Conservation (phyloP, 35 echinoderm and acorn worm species). For the Heliocidaris tuberculata region DNA sequence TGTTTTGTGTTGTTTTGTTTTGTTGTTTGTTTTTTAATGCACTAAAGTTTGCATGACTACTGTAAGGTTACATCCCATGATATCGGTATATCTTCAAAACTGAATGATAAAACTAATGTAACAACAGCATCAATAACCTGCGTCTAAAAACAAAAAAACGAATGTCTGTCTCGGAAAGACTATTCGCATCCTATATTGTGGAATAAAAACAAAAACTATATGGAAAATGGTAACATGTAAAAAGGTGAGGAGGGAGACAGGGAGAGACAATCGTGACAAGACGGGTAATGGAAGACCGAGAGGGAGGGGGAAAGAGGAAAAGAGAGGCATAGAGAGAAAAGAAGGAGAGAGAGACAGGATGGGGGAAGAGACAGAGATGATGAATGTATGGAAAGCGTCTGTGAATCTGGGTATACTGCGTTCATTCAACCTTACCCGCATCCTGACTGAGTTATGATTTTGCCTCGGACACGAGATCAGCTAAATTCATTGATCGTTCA, state of each 20-base stretch:
- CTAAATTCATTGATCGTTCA: conserved; percentile 2
- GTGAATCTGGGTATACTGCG: neutral
- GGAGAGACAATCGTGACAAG: neutral
- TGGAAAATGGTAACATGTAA: neutral
- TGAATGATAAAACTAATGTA: no score
- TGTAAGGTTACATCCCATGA: no score
- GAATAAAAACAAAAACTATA: neutral
- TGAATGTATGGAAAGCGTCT: neutral
- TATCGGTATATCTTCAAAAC: no score
- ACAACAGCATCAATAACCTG: no score
- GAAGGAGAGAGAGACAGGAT: neutral
- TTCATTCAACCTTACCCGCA: neutral
- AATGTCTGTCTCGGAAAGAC: no score
- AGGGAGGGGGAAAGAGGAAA: neutral
- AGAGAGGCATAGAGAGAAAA: neutral
- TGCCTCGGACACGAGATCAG: neutral
- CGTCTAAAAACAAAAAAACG: no score
- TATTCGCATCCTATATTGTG: no score
- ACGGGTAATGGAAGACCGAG: neutral
- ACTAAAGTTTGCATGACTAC: no score
- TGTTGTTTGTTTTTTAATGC: no score
- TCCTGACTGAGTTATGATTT: neutral
- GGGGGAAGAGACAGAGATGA: neutral
- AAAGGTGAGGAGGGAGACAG: neutral
- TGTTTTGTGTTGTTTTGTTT: no score